These are phyloP conservation scores for Xerus rutilus DNA, from an alignment of 2,797 vertebrate species.

Conservation along the genomic window DNA sequence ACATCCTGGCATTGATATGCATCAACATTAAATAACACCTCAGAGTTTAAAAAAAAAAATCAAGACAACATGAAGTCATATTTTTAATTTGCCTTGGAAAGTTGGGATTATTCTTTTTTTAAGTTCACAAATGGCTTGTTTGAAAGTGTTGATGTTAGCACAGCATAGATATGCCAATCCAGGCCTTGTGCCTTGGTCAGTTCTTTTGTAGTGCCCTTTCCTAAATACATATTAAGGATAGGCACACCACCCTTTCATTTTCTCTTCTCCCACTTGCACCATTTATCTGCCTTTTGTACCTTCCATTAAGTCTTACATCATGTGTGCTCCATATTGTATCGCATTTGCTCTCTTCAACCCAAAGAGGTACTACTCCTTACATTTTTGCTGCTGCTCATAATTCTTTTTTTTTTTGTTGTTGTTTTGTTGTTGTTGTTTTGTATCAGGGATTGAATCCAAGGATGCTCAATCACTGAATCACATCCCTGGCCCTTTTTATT, in stretches of 20 bases:
- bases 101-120: not conserved
- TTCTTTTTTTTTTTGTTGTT: not conserved
- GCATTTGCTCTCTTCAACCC: not conserved
- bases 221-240: not conserved
- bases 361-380: not conserved
- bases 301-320: not conserved
- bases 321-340: not conserved
- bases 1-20: slow-evolving; percentile 69
- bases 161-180: not conserved
- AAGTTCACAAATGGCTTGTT: not conserved
- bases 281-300: rapidly evolving
- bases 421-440: not conserved
- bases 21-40: slow-evolving; percentile 59
- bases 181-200: not conserved
- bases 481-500: too few relatives aligned
- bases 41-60: slow-evolving; percentile 54
- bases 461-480: too few relatives aligned
- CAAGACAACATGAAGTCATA: not conserved
- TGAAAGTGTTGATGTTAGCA: not conserved
- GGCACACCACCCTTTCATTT: rapidly evolving
- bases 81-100: slow-evolving; percentile 49
- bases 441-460: too few relatives aligned
- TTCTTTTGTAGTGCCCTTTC: not conserved
- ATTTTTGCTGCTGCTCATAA: not conserved
- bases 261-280: not conserved